Percentiles rank a stretch among this genome's conserved stretches.
phyloP scores from a whole-genome alignment of 2,113 vertebrate species.

The Marcusenius ussheri region DNA sequence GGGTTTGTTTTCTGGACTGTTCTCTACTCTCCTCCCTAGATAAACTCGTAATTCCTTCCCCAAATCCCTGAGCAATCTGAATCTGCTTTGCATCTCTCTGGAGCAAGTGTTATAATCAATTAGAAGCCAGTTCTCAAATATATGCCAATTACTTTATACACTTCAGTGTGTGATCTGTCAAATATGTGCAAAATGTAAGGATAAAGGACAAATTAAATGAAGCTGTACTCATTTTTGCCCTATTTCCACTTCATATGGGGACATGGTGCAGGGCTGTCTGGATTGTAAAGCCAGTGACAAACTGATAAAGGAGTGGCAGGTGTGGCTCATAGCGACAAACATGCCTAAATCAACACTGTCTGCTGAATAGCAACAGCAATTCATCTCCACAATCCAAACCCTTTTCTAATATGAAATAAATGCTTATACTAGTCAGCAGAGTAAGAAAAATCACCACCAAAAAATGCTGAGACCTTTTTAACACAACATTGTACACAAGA shows the following conservation, averaged over 20 bases:
- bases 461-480: background rate
- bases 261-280: background rate
- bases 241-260: background rate
- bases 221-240: background rate
- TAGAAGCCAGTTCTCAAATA: background rate
- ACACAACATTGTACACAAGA: background rate
- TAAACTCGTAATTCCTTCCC: background rate
- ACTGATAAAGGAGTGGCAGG: background rate
- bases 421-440: background rate
- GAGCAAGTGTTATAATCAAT: background rate
- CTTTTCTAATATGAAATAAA: background rate
- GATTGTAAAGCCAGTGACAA: background rate
- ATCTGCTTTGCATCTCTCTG: background rate
- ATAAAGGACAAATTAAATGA: background rate
- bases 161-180: background rate
- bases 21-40: background rate
- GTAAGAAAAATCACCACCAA: background rate
- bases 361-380: background rate
- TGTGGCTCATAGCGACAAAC: background rate
- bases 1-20: background rate
- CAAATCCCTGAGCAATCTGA: background rate
- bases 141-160: background rate
- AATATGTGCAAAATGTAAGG: background rate
- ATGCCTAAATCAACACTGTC: background rate
- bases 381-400: background rate